Base-by-base conservation (phyloP, 2,797 vertebrate species). In the Ispidina lecontei region DNA sequence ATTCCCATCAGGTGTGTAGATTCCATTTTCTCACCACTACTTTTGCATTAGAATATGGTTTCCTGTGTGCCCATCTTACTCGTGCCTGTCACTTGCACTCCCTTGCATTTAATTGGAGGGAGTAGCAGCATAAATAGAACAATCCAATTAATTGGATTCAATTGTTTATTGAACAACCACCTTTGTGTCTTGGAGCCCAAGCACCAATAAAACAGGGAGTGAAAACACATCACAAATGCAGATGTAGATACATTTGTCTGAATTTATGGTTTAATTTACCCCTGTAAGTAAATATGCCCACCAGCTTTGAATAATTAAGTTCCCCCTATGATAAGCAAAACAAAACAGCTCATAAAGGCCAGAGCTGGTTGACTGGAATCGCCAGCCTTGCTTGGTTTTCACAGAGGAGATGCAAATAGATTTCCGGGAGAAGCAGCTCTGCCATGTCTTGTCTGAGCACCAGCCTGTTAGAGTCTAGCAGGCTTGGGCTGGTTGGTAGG, bases 221-320 rank as follows among this genome's bases (percentile, higher is more conserved):
- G 82, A 76, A 60, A 87, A 89, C 22, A 62, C 35, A 71, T 92
- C 75, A 65, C 47, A 22, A 74, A 59, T 4, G 3, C 75, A 60
- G 78, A 47, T 28, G 89, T 59, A 84, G 91, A 79, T 83, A 80
- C 69, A 52, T 94, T 80, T 90, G 77, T 70, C 75, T 93, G 81
- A 84, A 85, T 93, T 93, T 83, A 90, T 84, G 88, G 65, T 80
- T 93, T 90, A 33, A 87, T 93, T 93, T 93, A 67, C 78, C 70
- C 54, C 67, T n/a, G 35, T 71, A 77, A 83, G 84, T 85, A 94
- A 91, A 93, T 72, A 83, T 87, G 62, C 35, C 68, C 71, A 73
- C 68, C 68, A 87, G 63, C 74, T 44, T 69, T 91, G 83, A 91
- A 84, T 93, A 88, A 95, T 92, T 58, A 84, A 84, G 83, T 79